Evolutionary conservation across 2,888 invertebrate species (phyloP), one percentile per base, ranked within the genome.

Genomic region (Mellilla xanthometata): DNA sequence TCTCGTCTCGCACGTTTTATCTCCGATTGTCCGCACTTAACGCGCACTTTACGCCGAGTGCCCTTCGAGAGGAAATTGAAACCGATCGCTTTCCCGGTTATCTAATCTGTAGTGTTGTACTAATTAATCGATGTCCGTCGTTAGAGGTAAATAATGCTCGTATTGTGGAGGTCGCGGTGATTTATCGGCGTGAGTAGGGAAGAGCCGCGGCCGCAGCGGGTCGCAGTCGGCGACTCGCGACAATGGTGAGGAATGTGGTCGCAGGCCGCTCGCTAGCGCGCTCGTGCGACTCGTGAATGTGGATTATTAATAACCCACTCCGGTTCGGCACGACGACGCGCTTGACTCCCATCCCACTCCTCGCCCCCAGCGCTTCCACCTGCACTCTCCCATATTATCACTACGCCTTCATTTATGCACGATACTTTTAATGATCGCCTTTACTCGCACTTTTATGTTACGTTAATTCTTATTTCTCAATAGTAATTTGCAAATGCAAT

Each of bases 11-110:
- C 84, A 86, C 87, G 84, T 86, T 87, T 89, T 89, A 89, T 89
- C 89, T 88, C 75, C 89, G 87, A 88, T 89, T 89, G 89, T 88
- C 79, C 86, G 83, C 89, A 88, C 88, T 89, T 87, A 86, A 87
- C 87, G 86, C 86, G 60, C 81, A 88, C 89, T 88, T 87, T 84
- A 85, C 82, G 81, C 85, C 80, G 81, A 88, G 86, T 84, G 83
- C 82, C 89, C 87, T 85, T 85, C 85, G 72, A 81, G 83, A 85
- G 87, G 84, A 87, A 89, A 89, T 89, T 88, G 89, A 89, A 89
- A 87, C 83, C 87, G 89, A 89, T 89, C 84, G 82, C 83, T 86
- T 87, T 84, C 76, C 84, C 76, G 71, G 67, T 79, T 87, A 88
- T 89, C 88, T 87, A 87, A 87, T 89, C 88, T 80, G 71, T 81